phyloP scores from a whole-genome alignment of 2,888 invertebrate genomes.

The Lordiphosa andalusiaca region DNA sequence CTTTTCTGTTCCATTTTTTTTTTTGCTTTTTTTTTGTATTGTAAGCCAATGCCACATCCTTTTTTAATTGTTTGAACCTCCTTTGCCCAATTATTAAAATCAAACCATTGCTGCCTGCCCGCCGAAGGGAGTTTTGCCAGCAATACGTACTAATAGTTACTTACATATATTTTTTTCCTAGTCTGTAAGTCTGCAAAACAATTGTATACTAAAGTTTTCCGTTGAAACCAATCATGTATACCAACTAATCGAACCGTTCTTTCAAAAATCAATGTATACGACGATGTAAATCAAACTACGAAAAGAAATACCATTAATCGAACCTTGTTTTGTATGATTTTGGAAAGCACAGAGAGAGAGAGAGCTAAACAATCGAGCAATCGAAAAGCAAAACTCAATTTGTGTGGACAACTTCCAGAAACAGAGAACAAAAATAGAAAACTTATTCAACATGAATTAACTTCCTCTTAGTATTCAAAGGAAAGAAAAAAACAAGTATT shows the following conservation, averaged over 20 bases:
- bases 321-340: too few species aligned
- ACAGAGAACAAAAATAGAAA: conserved; percentile 18
- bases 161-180: conserved; percentile 56
- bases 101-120: background rate
- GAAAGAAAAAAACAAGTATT: conserved; percentile 40
- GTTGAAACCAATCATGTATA: conserved; percentile 12
- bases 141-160: conserved; percentile 55
- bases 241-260: conserved; percentile 6
- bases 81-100: background rate
- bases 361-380: too few species aligned
- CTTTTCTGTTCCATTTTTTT: too few species aligned
- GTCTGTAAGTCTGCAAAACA: conserved; percentile 51
- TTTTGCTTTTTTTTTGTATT: background rate
- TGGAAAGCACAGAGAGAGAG: too few species aligned
- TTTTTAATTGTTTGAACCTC: background rate
- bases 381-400: conserved; percentile 13
- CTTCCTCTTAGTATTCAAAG: conserved; percentile 60
- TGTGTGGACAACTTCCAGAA: conserved; percentile 2
- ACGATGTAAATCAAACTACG: conserved; percentile 60
- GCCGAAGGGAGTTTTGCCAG: conserved; percentile 37
- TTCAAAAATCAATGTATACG: conserved; percentile 52
- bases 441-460: conserved; percentile 35
- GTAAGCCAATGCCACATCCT: conserved; percentile 1
- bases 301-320: background rate
- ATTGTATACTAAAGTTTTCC: conserved; percentile 54